Percentiles rank a stretch among this genome's conserved stretches.
Evolutionary conservation across 1,140 invertebrate species (phyloP).

Genomic region (Pseudoatta argentina): DNA sequence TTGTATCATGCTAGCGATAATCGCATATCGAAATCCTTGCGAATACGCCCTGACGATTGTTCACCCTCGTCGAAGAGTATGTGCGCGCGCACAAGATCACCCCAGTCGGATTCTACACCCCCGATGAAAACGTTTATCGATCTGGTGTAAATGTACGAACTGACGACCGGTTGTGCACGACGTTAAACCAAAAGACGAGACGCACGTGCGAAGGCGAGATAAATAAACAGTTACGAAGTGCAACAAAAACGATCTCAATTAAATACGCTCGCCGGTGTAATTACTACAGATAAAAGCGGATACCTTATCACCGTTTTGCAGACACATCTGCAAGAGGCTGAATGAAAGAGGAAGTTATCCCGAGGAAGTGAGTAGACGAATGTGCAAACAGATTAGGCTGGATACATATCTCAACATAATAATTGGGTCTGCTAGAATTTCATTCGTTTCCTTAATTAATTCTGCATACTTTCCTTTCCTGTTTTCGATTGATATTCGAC

Average conservation of each 20-base stretch:
- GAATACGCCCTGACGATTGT: conserved; percentile 24
- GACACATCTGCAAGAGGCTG: neutral
- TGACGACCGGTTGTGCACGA: conserved; percentile 28
- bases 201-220: conserved; percentile 23
- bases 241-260: conserved; percentile 10
- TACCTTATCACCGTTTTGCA: neutral
- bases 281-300: conserved; percentile 19
- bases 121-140: conserved; percentile 70
- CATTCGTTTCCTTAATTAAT: neutral
- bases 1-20: neutral
- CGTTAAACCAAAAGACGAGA: conserved; percentile 44
- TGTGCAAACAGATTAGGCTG: neutral
- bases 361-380: conserved; percentile 22
- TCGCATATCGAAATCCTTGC: conserved; percentile 60
- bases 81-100: conserved; percentile 69
- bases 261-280: conserved; percentile 21
- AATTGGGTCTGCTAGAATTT: neutral
- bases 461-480: neutral
- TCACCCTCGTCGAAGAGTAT: conserved; percentile 21
- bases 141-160: conserved; percentile 50
- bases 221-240: conserved; percentile 41
- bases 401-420: neutral
- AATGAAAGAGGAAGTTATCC: conserved; percentile 7
- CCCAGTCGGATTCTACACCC: conserved; percentile 65
- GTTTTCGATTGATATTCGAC: neutral